Percentiles rank a stretch among this genome's conserved stretches.
phyloP scores from a whole-genome alignment of 2,888 invertebrate genomes.

The Bellardia bayeri region DNA sequence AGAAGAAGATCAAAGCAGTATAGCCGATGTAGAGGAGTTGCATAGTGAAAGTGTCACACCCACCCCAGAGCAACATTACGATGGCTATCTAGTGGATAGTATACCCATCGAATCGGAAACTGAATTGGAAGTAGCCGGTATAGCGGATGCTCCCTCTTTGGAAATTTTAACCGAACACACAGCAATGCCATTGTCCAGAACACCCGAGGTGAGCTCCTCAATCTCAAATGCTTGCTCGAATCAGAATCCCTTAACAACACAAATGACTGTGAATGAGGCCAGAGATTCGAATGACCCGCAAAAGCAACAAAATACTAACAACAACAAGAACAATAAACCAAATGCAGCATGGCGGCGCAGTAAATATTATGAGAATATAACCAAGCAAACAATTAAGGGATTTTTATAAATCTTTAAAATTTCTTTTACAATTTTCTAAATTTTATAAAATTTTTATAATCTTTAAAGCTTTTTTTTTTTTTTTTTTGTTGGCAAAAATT shows the following conservation, averaged over 20 bases:
- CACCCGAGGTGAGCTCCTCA: slow-evolving; percentile 81
- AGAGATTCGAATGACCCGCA: slow-evolving; percentile 17
- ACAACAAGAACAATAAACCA: slow-evolving; percentile 76
- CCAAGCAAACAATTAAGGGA: slow-evolving; percentile 86
- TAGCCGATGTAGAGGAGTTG: slow-evolving; percentile 78
- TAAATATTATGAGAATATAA: slow-evolving; percentile 85
- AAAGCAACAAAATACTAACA: slow-evolving; percentile 64
- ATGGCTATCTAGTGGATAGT: slow-evolving; percentile 70
- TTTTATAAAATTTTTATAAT: neutral
- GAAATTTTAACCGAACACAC: slow-evolving; percentile 76
- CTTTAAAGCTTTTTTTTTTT: slow-evolving; percentile 6
- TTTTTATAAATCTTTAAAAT: slow-evolving; percentile 82
- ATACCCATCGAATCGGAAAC: slow-evolving; percentile 79
- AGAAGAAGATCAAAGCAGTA: slow-evolving; percentile 77
- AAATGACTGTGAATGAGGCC: slow-evolving; percentile 51
- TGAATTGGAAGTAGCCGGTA: slow-evolving; percentile 77
- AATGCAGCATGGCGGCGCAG: slow-evolving; percentile 85
- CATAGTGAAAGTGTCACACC: slow-evolving; percentile 82
- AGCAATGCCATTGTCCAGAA: slow-evolving; percentile 75
- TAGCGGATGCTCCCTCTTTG: slow-evolving; percentile 76
- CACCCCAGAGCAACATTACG: slow-evolving; percentile 77
- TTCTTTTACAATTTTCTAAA: neutral
- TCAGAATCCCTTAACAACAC: slow-evolving; percentile 54
- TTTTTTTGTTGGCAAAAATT: slow-evolving; percentile 7
- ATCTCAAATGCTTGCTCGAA: slow-evolving; percentile 56